Percentiles rank a stretch among this genome's conserved stretches.
Conservation (phyloP, 1,140 invertebrate species). For the Aradophagus sp. region DNA sequence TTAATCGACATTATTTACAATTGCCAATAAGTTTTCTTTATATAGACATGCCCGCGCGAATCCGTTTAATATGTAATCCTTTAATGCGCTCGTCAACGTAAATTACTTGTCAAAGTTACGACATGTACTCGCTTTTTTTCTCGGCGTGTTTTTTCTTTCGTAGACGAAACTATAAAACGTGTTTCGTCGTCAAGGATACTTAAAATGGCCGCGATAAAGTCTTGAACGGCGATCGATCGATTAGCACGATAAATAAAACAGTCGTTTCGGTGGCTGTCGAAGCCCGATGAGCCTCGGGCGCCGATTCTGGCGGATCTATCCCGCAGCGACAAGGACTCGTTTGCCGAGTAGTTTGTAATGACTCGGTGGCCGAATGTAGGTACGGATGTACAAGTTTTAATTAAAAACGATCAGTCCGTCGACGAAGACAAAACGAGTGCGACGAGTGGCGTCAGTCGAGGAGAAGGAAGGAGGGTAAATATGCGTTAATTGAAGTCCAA, state of each 20-base stretch:
- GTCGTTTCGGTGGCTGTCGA: slow-evolving; percentile 33
- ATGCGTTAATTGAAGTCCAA: slow-evolving; percentile 64
- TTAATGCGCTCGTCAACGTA: too few relatives aligned
- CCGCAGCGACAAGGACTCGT: slow-evolving; percentile 45
- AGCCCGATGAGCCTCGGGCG: slow-evolving; percentile 28
- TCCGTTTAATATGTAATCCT: too few relatives aligned
- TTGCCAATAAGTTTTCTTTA: too few relatives aligned
- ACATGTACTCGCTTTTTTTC: not conserved
- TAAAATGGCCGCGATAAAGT: slow-evolving; percentile 21
- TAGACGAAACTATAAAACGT: slow-evolving; percentile 1
- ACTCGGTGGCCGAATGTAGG: slow-evolving; percentile 42
- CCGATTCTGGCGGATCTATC: slow-evolving; percentile 32
- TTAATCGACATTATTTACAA: too few relatives aligned
- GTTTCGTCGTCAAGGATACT: slow-evolving; percentile 13
- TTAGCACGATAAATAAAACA: slow-evolving; percentile 48
- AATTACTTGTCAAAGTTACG: too few relatives aligned
- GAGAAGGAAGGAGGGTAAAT: slow-evolving; percentile 59
- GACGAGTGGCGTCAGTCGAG: slow-evolving; percentile 22
- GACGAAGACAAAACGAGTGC: slow-evolving; percentile 42
- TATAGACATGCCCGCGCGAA: too few relatives aligned
- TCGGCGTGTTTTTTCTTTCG: not conserved
- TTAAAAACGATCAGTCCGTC: slow-evolving; percentile 55
- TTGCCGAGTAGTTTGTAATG: slow-evolving; percentile 43
- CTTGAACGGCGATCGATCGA: slow-evolving; percentile 29
- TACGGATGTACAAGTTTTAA: slow-evolving; percentile 59